Percentiles rank a stretch among this genome's conserved stretches.
Evolutionary conservation across 1,140 invertebrate genomes (phyloP).

Genomic region (Drosophila nasuta): DNA sequence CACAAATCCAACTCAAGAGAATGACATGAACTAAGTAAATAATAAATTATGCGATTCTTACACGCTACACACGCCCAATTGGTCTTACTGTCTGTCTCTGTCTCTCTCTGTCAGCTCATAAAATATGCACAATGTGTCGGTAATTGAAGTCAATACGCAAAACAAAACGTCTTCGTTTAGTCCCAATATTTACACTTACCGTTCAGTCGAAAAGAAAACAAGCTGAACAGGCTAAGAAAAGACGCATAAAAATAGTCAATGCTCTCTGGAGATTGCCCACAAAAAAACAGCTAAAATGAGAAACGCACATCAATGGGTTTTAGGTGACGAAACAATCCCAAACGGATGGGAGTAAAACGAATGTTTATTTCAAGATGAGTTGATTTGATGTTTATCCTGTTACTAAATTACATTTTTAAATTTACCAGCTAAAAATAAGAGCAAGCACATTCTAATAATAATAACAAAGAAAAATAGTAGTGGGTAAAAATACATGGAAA

Average conservation of each 20-base stretch:
- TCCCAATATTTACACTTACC: conserved; percentile 25
- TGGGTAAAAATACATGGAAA: too few relatives aligned
- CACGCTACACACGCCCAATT: not conserved
- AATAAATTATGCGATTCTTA: conserved; percentile 53
- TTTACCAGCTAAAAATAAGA: too few relatives aligned
- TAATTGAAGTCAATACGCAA: conserved; percentile 71
- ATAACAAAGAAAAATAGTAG: too few relatives aligned
- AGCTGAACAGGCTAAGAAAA: not conserved
- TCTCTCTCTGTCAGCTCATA: conserved; percentile 43
- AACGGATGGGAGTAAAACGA: not conserved
- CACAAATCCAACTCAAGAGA: conserved; percentile 17
- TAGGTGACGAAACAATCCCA: not conserved
- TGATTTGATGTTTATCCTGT: not conserved
- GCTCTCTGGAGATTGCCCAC: not conserved
- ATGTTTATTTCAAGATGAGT: not conserved
- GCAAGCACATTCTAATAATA: too few relatives aligned
- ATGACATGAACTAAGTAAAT: conserved; percentile 51
- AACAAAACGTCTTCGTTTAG: conserved; percentile 63
- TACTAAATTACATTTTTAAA: too few relatives aligned
- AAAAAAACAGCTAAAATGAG: not conserved
- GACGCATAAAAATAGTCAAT: not conserved
- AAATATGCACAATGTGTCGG: conserved; percentile 67
- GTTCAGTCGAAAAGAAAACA: not conserved
- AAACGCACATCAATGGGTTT: not conserved
- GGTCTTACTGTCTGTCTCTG: not conserved